phyloP scores from a whole-genome alignment of 2,888 invertebrate species.

The Creontiades dilutus region DNA sequence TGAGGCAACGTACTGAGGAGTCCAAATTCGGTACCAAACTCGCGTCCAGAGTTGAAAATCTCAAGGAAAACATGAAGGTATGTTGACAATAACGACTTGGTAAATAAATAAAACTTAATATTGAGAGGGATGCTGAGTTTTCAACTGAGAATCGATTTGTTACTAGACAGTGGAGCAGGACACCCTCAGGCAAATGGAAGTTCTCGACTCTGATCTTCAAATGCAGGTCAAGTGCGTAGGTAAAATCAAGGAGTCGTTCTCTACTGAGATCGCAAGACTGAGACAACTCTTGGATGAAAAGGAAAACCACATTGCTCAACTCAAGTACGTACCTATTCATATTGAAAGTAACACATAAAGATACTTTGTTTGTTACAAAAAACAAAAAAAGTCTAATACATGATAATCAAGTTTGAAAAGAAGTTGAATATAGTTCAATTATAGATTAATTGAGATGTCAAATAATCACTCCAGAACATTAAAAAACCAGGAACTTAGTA shows the following conservation, averaged over 20 bases:
- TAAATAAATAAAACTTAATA: not conserved
- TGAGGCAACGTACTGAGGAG: constrained; percentile 75
- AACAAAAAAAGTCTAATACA: no score
- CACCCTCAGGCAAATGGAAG: constrained; percentile 80
- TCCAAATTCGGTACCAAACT: constrained; percentile 71
- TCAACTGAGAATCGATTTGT: no score
- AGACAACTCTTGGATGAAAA: constrained; percentile 58
- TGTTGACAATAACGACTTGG: not conserved
- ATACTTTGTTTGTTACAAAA: no score
- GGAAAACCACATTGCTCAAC: constrained; percentile 61
- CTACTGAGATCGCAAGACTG: constrained; percentile 62
- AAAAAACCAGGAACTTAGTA: no score
- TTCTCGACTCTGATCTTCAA: constrained; percentile 78
- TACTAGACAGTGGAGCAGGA: constrained; percentile 80
- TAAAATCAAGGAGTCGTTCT: constrained; percentile 66
- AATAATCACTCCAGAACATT: no score
- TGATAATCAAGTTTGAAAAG: no score
- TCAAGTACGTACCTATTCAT: constrained; percentile 51
- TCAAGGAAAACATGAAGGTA: constrained; percentile 74
- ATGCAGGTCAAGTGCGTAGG: constrained; percentile 63
- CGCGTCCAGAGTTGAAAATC: constrained; percentile 72
- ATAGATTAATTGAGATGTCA: no score
- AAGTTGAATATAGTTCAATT: no score
- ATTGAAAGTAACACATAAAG: no score
- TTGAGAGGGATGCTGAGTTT: no score